A percentile compares a stretch with the other conserved stretches of the same genome.
Conservation (phyloP, 2,797 vertebrate species). For the Sebastes dallii region DNA sequence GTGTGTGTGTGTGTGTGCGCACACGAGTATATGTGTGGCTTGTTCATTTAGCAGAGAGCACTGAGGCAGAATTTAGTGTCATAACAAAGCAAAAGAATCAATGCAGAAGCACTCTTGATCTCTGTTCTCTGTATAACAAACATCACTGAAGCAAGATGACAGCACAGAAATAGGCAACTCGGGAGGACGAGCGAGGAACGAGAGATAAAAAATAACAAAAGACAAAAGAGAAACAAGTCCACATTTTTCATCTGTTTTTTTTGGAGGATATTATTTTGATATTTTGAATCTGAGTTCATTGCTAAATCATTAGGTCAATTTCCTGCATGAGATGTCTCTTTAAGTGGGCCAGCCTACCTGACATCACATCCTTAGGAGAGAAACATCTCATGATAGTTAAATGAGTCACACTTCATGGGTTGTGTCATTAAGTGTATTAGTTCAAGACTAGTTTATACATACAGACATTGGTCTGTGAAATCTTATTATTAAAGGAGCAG, state of each 20-base stretch:
- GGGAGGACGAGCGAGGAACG: neutral
- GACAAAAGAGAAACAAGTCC: neutral
- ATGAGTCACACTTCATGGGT: conserved; percentile 1
- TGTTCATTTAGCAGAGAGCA: conserved; percentile 50
- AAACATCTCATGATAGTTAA: neutral
- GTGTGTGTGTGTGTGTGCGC: neutral
- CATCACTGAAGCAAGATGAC: conserved; percentile 34
- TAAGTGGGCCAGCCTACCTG: conserved; percentile 3
- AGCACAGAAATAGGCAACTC: conserved; percentile 21
- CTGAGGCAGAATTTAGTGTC: conserved; percentile 48
- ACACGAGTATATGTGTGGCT: neutral
- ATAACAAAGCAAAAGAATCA: conserved; percentile 61
- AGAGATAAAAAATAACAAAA: neutral
- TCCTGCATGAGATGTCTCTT: neutral
- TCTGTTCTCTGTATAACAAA: conserved; percentile 41
- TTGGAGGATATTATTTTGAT: conserved; percentile 2
- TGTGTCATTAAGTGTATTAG: neutral
- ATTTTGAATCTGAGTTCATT: conserved; percentile 7
- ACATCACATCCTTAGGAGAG: neutral
- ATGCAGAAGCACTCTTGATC: conserved; percentile 48
- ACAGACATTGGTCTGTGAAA: neutral
- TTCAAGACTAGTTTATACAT: neutral
- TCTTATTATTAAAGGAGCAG: neutral
- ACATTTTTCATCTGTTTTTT: conserved; percentile 11
- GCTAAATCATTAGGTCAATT: conserved; percentile 16